Percentiles rank a stretch among this genome's conserved stretches.
Evolutionary conservation across 2,113 vertebrate species (phyloP).

Genomic region (Rissa tridactyla): DNA sequence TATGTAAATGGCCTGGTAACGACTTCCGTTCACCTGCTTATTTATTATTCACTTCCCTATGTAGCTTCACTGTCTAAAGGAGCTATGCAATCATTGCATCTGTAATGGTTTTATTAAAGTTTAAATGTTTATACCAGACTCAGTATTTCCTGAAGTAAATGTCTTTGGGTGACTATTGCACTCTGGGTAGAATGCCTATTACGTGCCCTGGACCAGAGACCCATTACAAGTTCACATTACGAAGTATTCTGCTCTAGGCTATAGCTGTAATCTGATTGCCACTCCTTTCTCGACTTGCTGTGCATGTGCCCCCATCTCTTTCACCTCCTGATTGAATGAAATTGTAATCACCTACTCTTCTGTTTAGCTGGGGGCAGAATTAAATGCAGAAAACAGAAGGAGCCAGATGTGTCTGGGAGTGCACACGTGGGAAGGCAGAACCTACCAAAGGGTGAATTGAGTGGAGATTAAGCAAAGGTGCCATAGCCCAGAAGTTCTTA

Average conservation of each 20-base stretch:
- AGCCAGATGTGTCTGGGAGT: neutral
- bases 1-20: neutral
- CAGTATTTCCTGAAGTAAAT: slow-evolving; percentile 18
- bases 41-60: neutral
- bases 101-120: slow-evolving; percentile 41
- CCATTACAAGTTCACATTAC: slow-evolving; percentile 21
- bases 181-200: slow-evolving; percentile 11
- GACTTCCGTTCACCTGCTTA: neutral
- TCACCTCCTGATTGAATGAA: slow-evolving; percentile 36
- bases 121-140: slow-evolving; percentile 34
- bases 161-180: neutral
- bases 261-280: slow-evolving; percentile 45
- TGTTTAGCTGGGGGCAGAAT: slow-evolving; percentile 35
- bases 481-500: neutral
- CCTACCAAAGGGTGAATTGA: neutral
- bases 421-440: neutral
- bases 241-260: slow-evolving; percentile 8
- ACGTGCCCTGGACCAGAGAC: neutral
- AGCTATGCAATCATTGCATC: neutral
- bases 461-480: neutral
- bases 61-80: neutral
- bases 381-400: slow-evolving; percentile 18
- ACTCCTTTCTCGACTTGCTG: slow-evolving; percentile 25
- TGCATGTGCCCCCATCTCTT: slow-evolving; percentile 9
- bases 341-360: slow-evolving; percentile 17